Conservation (phyloP, 1,140 invertebrate genomes). For the Drosophila busckii region DNA sequence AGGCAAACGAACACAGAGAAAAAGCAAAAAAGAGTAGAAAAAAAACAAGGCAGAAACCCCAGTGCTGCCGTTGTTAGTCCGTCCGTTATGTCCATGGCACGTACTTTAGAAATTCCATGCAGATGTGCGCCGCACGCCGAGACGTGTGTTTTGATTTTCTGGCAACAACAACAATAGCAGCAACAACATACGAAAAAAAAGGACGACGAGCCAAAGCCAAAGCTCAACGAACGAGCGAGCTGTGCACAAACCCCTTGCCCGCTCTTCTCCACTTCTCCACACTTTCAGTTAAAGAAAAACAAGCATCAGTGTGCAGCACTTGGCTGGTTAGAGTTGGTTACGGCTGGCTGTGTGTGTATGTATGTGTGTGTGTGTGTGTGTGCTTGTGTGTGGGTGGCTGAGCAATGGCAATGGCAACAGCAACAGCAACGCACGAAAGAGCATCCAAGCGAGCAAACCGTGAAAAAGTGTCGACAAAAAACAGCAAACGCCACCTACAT, state of each 20-base stretch:
- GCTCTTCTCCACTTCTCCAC: no score
- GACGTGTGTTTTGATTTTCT: slow-evolving; percentile 77
- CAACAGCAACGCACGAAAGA: slow-evolving; percentile 70
- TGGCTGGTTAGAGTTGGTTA: slow-evolving; percentile 32
- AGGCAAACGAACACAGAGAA: slow-evolving; percentile 1
- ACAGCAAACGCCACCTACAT: slow-evolving; percentile 48
- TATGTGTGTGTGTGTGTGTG: neutral
- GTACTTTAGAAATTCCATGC: slow-evolving; percentile 77
- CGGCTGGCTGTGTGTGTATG: slow-evolving; percentile 22
- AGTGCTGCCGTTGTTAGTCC: slow-evolving; percentile 10
- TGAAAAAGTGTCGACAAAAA: slow-evolving; percentile 76
- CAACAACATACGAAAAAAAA: neutral
- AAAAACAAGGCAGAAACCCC: slow-evolving; percentile 1
- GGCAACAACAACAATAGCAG: slow-evolving; percentile 41
- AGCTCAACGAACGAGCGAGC: slow-evolving; percentile 54
- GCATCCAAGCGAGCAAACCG: slow-evolving; percentile 73
- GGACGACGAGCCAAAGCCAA: slow-evolving; percentile 32
- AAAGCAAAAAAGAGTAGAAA: slow-evolving; percentile 7
- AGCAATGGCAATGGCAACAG: slow-evolving; percentile 19
- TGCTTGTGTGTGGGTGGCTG: neutral
- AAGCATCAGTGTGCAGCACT: slow-evolving; percentile 13
- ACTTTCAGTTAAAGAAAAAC: slow-evolving; percentile 59
- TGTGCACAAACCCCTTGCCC: slow-evolving; percentile 12
- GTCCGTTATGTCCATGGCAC: slow-evolving; percentile 55
- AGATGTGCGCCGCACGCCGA: slow-evolving; percentile 75